phyloP scores from a whole-genome alignment of 1,140 invertebrate genomes.

The Gerris buenoi region DNA sequence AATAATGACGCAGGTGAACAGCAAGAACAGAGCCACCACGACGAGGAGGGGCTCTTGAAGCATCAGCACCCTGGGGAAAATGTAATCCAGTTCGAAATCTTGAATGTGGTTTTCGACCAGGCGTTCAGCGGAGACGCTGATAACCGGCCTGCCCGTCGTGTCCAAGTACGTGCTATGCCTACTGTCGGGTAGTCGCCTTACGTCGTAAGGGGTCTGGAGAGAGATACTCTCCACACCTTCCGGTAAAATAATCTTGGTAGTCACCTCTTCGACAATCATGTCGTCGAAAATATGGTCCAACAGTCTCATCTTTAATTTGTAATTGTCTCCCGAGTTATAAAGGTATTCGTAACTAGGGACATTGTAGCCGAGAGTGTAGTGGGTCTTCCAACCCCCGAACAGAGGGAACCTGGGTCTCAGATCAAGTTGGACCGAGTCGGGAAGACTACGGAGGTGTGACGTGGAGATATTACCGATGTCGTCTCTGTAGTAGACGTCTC shows the following conservation, averaged over 20 bases:
- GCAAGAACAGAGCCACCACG: slow-evolving; percentile 68
- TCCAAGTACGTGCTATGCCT: slow-evolving; percentile 90
- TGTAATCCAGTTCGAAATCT: slow-evolving; percentile 56
- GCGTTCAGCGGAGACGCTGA: slow-evolving; percentile 72
- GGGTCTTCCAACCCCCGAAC: slow-evolving; percentile 97
- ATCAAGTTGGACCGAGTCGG: slow-evolving; percentile 88
- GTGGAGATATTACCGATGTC: slow-evolving; percentile 99
- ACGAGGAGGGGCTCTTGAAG: slow-evolving; percentile 86
- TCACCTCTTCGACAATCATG: slow-evolving; percentile 83
- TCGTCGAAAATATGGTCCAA: slow-evolving; percentile 95
- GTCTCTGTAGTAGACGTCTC: slow-evolving; percentile 88
- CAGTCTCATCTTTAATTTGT: slow-evolving; percentile 77
- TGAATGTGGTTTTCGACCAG: slow-evolving; percentile 94
- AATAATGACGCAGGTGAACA: slow-evolving; percentile 84
- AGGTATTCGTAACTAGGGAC: slow-evolving; percentile 93
- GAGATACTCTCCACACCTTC: slow-evolving; percentile 76
- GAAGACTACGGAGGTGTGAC: slow-evolving; percentile 70
- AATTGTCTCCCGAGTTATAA: slow-evolving; percentile 61
- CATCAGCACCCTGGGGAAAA: slow-evolving; percentile 69
- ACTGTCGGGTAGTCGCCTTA: slow-evolving; percentile 55
- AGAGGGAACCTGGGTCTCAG: slow-evolving; percentile 88
- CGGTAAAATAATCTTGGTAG: slow-evolving; percentile 83
- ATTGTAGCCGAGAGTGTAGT: slow-evolving; percentile 94
- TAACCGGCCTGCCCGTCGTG: slow-evolving; percentile 77
- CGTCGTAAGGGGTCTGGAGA: slow-evolving; percentile 65